These are phyloP conservation scores for Pteromalus puparum DNA, from an alignment of 1,140 invertebrate genomes.

Conservation along the genomic window DNA sequence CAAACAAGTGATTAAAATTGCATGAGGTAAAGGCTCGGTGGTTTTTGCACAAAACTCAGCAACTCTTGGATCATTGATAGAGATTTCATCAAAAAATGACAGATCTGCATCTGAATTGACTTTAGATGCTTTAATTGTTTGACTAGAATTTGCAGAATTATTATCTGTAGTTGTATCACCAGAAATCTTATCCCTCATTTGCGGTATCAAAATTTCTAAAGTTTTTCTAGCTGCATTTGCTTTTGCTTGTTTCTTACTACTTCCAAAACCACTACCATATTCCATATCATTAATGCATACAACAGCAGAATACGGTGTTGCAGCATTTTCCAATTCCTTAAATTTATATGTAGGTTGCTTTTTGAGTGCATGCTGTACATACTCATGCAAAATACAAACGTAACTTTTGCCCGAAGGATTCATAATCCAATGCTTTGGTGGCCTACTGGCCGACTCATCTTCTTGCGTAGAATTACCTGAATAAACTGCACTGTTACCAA, in stretches of 20 bases:
- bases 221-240: constrained; percentile 92
- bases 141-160: constrained; percentile 71
- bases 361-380: constrained; percentile 94
- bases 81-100: constrained; percentile 95
- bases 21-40: constrained; percentile 95
- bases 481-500: constrained; percentile 64
- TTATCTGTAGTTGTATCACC: constrained; percentile 77
- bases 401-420: constrained; percentile 95
- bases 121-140: constrained; percentile 71
- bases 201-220: constrained; percentile 94
- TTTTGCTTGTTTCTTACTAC: constrained; percentile 97
- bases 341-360: constrained; percentile 95
- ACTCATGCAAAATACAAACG: constrained; percentile 97
- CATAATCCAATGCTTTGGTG: constrained; percentile 91
- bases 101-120: constrained; percentile 72
- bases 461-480: constrained; percentile 65
- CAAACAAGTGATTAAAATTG: constrained; percentile 93
- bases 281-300: constrained; percentile 94
- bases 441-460: constrained; percentile 69
- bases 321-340: constrained; percentile 94
- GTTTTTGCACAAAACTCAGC: constrained; percentile 95
- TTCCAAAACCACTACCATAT: constrained; percentile 94
- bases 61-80: constrained; percentile 94
- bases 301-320: constrained; percentile 94
- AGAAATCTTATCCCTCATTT: constrained; percentile 89